Evolutionary conservation across 1,140 invertebrate genomes (phyloP).

Genomic region (Drosophila tani): DNA sequence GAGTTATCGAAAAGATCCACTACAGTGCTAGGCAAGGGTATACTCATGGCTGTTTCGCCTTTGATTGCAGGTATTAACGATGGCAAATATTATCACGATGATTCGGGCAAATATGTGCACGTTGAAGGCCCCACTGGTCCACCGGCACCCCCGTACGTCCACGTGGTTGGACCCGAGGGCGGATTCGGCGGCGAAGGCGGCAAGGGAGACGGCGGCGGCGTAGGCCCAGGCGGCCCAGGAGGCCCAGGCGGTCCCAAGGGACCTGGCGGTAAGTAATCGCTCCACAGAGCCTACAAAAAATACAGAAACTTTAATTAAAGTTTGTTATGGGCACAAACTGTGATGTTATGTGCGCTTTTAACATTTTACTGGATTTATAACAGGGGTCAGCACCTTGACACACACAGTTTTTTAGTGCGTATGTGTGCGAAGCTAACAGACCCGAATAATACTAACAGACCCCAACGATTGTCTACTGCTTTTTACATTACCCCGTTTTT

Average conservation of each 20-base stretch:
- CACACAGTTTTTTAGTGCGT: too few relatives aligned
- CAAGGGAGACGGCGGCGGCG: conserved; percentile 67
- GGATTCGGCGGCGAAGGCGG: conserved; percentile 77
- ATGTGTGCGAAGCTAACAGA: too few relatives aligned
- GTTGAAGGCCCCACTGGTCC: conserved; percentile 85
- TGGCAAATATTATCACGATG: conserved; percentile 86
- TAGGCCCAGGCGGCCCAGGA: conserved; percentile 75
- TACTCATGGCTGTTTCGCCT: not conserved
- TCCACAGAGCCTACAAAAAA: not conserved
- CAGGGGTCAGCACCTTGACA: too few relatives aligned
- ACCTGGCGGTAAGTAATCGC: conserved; percentile 63
- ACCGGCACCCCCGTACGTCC: conserved; percentile 86
- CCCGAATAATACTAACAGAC: too few relatives aligned
- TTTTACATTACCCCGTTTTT: too few relatives aligned
- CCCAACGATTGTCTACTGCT: too few relatives aligned
- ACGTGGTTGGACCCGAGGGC: conserved; percentile 82
- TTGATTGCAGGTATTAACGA: conserved; percentile 58
- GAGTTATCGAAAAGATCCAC: conserved; percentile 24
- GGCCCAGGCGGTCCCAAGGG: conserved; percentile 78
- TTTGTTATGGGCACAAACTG: not conserved
- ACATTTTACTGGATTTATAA: too few relatives aligned
- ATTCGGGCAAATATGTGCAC: conserved; percentile 86
- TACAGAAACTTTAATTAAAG: not conserved
- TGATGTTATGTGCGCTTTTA: not conserved
- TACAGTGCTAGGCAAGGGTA: not conserved